A percentile compares a stretch with the other conserved stretches of the same genome.
Evolutionary conservation across 2,888 invertebrate species (phyloP).

Genomic region (Sialis lutaria): DNA sequence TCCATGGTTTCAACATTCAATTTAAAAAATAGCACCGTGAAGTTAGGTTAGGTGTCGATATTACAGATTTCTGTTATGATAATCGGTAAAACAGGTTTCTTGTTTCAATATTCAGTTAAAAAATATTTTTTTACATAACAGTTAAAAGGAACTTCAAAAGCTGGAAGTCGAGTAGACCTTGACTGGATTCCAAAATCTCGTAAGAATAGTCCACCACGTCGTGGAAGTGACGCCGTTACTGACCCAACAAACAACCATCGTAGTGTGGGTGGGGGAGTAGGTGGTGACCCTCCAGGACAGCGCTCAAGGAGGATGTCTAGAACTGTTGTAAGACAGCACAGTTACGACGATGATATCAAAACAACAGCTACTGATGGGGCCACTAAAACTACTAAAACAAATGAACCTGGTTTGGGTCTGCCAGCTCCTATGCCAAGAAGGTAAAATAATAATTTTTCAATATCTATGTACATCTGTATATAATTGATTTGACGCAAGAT

Average conservation of each 20-base stretch:
- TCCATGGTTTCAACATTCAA: too few species aligned
- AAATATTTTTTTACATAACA: constrained; percentile 17
- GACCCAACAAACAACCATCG: neutral
- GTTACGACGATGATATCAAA: constrained; percentile 66
- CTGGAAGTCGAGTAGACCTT: constrained; percentile 28
- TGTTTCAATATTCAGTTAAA: neutral
- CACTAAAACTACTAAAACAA: constrained; percentile 13
- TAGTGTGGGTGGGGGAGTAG: constrained; percentile 11
- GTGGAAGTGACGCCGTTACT: constrained; percentile 17
- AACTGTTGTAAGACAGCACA: constrained; percentile 54
- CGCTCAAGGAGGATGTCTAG: constrained; percentile 38
- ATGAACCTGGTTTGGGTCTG: constrained; percentile 42
- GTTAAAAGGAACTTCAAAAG: constrained; percentile 45
- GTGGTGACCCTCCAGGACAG: constrained; percentile 20
- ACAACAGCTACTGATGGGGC: constrained; percentile 15
- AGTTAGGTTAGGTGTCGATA: too few species aligned
- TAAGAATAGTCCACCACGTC: constrained; percentile 32
- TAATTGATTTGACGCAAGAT: too few species aligned
- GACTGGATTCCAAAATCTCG: constrained; percentile 38
- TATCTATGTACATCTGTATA: too few species aligned
- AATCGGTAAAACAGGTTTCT: too few species aligned
- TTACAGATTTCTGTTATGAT: too few species aligned
- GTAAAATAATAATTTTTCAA: constrained; percentile 19
- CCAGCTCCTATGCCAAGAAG: constrained; percentile 60
- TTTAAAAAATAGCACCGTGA: too few species aligned